Evolutionary conservation across 2,113 vertebrate species (phyloP), one percentile per base, ranked within the genome.

Genomic region (Isichthys henryi): DNA sequence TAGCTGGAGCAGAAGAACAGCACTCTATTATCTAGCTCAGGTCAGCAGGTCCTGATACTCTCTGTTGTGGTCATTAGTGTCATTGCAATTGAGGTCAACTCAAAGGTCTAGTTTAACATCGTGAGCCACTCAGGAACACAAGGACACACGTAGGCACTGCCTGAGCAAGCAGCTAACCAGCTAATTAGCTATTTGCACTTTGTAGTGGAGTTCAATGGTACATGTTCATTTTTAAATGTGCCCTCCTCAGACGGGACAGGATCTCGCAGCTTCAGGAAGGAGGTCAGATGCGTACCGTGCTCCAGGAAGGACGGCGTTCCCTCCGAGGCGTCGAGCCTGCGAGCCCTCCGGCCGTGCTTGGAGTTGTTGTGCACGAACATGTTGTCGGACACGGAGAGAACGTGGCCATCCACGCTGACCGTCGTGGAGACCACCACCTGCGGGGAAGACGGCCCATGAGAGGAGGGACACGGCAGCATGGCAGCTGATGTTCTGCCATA

Each of bases 341-440:
- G 95, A 94, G 97, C 97, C 95, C 97, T 95, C 93, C 97, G 96
- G 94, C 97, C 97, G 0, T 97, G 97, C 92, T 97, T 97, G 91
- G 97, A 97, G 92, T 97, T 97, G 94, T 97, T 97, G 92, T 97
- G 97, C 89, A 97, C 97, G 93, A 97, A 97, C 97, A 97, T 97
- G 90, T 97, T 97, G 92, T 97, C 97, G 77, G 97, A 97, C 93
- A 97, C 96, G 91, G 97, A 96, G 95, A 97, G 92, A 92, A 97
- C 96, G 89, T 97, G 97, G 91, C 97, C 97, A 90, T 97, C 97
- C 85, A 97, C 97, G 5, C 96, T 97, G 94, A 97, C 96, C 88
- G 97, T 97, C 45, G 97, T 97, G 93, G 96, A 97, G 90, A 97
- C 96, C 94, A 97, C 97, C 89, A 97, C 97, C 97, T 97, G 91